These are phyloP conservation scores for Rhyacophila evoluta DNA, from an alignment of 2,888 invertebrate genomes.

Conservation along the genomic window DNA sequence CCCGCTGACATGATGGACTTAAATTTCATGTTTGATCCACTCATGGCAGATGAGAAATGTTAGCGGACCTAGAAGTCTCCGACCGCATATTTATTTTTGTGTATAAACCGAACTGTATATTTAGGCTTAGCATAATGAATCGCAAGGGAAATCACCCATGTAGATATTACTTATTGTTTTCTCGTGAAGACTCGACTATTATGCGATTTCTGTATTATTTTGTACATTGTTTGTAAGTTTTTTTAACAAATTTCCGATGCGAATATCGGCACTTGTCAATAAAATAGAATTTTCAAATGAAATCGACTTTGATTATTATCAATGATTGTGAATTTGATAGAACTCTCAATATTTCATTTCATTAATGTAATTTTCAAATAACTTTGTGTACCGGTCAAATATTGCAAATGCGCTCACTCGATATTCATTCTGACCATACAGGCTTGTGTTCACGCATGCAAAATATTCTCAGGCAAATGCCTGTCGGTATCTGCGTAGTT, in stretches of 20 bases:
- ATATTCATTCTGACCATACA: too few relatives aligned
- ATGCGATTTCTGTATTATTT: slow-evolving; percentile 66
- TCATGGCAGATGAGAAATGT: slow-evolving; percentile 69
- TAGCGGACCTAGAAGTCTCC: slow-evolving; percentile 57
- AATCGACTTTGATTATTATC: neutral
- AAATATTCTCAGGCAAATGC: neutral
- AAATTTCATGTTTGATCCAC: slow-evolving; percentile 66
- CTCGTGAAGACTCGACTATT: slow-evolving; percentile 45
- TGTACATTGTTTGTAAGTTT: slow-evolving; percentile 71
- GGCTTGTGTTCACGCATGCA: too few relatives aligned
- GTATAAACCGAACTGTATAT: slow-evolving; percentile 57
- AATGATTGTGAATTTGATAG: neutral
- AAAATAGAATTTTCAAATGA: slow-evolving; percentile 53
- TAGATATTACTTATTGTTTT: slow-evolving; percentile 37
- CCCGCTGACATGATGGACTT: slow-evolving; percentile 60
- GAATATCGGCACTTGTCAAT: slow-evolving; percentile 57
- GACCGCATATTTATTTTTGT: slow-evolving; percentile 58
- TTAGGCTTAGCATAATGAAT: slow-evolving; percentile 31
- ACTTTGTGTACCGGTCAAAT: too few relatives aligned
- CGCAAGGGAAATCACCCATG: slow-evolving; percentile 27
- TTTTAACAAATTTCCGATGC: slow-evolving; percentile 61
- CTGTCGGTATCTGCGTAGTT: neutral
- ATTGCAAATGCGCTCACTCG: too few relatives aligned
- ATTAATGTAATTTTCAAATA: neutral
- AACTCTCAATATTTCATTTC: neutral